Percentiles rank a stretch among this genome's conserved stretches.
Conservation (phyloP, 2,888 invertebrate species). For the Spodoptera picta region DNA sequence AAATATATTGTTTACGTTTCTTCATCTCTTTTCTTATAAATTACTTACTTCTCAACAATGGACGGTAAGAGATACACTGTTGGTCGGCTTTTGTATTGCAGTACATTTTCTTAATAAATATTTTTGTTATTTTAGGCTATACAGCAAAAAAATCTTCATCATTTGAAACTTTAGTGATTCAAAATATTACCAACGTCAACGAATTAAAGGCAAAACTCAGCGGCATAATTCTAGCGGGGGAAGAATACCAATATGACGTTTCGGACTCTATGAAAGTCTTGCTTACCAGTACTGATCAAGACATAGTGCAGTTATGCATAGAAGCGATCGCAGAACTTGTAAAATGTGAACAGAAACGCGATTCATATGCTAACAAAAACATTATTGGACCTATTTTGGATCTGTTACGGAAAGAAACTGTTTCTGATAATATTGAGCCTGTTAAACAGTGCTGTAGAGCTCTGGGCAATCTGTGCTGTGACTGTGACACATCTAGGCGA, state of each 20-base stretch:
- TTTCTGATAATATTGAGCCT: slow-evolving; percentile 83
- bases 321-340: slow-evolving; percentile 94
- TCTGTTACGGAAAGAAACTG: slow-evolving; percentile 79
- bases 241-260: slow-evolving; percentile 83
- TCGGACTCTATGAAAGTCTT: slow-evolving; percentile 80
- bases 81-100: slow-evolving; percentile 25
- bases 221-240: slow-evolving; percentile 80
- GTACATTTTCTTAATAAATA: slow-evolving; percentile 1
- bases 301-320: slow-evolving; percentile 88
- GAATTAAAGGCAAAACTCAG: slow-evolving; percentile 83
- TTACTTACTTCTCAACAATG: slow-evolving; percentile 55
- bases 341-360: slow-evolving; percentile 93
- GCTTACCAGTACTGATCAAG: slow-evolving; percentile 79
- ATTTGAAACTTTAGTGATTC: slow-evolving; percentile 78
- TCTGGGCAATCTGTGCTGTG: slow-evolving; percentile 96
- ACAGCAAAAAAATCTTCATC: slow-evolving; percentile 80
- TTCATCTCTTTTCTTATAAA: slow-evolving; percentile 23
- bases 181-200: slow-evolving; percentile 76
- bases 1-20: slow-evolving; percentile 17
- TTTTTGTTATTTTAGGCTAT: slow-evolving; percentile 66
- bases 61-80: slow-evolving; percentile 61
- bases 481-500: slow-evolving; percentile 92
- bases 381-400: slow-evolving; percentile 89
- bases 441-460: slow-evolving; percentile 94
- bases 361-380: slow-evolving; percentile 90